Percentiles rank a stretch among this genome's conserved stretches.
These are phyloP conservation scores for Hippopotamus amphibius DNA, from an alignment of 2,113 vertebrate genomes.

Conservation along the genomic window DNA sequence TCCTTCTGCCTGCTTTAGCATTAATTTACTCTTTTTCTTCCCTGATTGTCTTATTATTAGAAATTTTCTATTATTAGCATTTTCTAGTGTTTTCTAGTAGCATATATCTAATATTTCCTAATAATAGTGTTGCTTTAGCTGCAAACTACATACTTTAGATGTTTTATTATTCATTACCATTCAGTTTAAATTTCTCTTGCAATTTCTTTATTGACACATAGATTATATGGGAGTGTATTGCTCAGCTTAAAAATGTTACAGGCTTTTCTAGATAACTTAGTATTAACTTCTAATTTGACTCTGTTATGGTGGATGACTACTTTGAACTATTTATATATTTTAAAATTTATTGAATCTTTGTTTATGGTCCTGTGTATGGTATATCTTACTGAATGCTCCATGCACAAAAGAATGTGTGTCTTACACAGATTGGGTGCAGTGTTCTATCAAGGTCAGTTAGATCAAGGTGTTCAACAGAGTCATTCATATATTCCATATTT, in stretches of 20 bases:
- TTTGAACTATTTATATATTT: neutral
- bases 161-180: neutral
- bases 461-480: neutral
- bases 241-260: neutral
- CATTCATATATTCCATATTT: neutral
- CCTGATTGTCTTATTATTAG: neutral
- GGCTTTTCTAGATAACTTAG: neutral
- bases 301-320: neutral
- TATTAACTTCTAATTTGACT: neutral
- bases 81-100: neutral
- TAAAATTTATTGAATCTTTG: neutral
- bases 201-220: neutral
- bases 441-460: neutral
- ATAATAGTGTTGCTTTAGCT: neutral
- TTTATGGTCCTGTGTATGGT: neutral
- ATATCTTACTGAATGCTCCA: neutral
- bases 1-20: neutral
- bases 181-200: neutral
- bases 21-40: neutral
- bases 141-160: neutral
- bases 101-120: neutral
- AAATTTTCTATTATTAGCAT: neutral
- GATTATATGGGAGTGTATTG: neutral
- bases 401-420: neutral
- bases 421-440: neutral